Evolutionary conservation across 1,140 invertebrate species (phyloP).

Genomic region (Frieseomelitta varia): DNA sequence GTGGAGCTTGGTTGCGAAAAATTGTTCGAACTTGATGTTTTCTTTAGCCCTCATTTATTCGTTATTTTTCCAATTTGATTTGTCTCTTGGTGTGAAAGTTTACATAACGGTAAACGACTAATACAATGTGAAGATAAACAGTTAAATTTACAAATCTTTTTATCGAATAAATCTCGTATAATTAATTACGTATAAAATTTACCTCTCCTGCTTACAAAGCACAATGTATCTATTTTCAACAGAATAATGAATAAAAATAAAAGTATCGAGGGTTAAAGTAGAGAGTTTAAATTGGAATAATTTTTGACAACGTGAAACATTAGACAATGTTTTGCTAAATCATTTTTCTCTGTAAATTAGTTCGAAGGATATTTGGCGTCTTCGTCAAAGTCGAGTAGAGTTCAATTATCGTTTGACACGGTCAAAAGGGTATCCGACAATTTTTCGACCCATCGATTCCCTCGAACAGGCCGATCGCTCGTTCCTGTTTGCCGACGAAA

Average conservation of each 20-base stretch:
- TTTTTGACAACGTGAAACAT: background rate
- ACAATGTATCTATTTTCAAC: no score
- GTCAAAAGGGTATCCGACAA: background rate
- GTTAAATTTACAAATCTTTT: no score
- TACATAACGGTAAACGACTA: no score
- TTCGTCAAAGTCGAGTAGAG: background rate
- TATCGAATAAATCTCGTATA: no score
- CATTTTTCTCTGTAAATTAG: background rate
- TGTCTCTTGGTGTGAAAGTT: no score
- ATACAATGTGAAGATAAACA: no score
- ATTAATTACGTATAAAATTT: no score
- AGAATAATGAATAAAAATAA: no score
- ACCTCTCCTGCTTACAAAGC: no score
- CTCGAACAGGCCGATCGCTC: background rate
- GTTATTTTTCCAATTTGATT: no score
- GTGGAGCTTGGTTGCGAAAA: background rate
- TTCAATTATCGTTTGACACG: constrained; percentile 9
- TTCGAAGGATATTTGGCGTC: background rate
- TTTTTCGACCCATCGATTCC: background rate
- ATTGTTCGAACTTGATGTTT: background rate
- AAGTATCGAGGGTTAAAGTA: background rate
- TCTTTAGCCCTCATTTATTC: no score
- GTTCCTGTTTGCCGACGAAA: constrained; percentile 2
- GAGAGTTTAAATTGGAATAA: background rate
- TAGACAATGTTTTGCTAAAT: background rate